A percentile compares a stretch with the other conserved stretches of the same genome.
Conservation (phyloP, 1,140 invertebrate species). For the Heliothis virescens region DNA sequence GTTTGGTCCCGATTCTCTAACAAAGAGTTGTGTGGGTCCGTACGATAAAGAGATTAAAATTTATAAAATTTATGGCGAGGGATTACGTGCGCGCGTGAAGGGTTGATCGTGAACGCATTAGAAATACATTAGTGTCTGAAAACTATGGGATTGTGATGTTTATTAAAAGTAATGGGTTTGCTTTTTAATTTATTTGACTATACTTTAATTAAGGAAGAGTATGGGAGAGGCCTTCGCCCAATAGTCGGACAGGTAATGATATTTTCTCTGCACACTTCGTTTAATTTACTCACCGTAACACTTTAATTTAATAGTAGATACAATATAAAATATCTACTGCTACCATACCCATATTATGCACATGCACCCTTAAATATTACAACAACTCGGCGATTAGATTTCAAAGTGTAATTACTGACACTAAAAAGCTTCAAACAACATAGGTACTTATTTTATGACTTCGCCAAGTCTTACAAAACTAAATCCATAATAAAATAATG, state of each 20-base stretch:
- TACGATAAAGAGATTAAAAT: conserved; percentile 69
- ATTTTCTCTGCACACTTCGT: no score
- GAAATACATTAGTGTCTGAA: conserved; percentile 17
- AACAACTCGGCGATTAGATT: neutral
- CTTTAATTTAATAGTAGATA: no score
- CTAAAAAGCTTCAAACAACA: neutral
- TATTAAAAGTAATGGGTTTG: neutral
- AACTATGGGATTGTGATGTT: conserved; percentile 10
- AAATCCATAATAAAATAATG: neutral
- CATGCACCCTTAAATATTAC: no score
- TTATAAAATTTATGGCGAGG: conserved; percentile 65
- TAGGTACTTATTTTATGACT: no score
- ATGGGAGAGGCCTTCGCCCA: no score
- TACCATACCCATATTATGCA: no score
- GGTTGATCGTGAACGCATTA: conserved; percentile 39
- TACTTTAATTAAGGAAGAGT: no score
- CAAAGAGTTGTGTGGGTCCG: conserved; percentile 56
- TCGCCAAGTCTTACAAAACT: neutral
- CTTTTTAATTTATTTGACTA: neutral
- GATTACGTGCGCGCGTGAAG: conserved; percentile 51
- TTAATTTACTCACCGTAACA: no score
- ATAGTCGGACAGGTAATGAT: no score
- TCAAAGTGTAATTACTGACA: neutral
- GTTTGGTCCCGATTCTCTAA: conserved; percentile 49
- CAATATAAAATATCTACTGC: no score